Evolutionary conservation across 2,888 invertebrate species (phyloP).

Genomic region (Rotaria macrura): DNA sequence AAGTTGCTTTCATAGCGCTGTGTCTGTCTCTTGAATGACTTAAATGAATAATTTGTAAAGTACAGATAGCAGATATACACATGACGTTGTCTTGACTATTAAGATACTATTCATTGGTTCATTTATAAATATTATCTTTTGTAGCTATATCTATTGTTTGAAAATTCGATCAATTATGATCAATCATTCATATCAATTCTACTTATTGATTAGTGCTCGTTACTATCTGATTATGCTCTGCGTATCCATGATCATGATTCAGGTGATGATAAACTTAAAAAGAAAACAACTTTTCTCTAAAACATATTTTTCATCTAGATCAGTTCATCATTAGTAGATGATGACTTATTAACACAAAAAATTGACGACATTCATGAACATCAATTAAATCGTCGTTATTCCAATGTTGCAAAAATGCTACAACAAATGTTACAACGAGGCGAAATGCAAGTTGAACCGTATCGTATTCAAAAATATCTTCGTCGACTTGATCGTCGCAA

Average conservation of each 20-base stretch:
- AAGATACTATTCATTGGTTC: no score
- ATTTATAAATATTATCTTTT: no score
- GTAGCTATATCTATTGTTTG: no score
- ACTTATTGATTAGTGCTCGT: neutral
- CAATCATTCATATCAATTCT: neutral
- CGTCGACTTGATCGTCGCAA: neutral
- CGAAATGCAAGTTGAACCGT: neutral
- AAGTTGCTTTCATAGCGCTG: no score
- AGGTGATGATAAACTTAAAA: neutral
- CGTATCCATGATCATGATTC: neutral
- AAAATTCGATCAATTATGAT: neutral
- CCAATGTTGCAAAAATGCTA: neutral
- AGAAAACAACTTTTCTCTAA: neutral
- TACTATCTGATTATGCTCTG: neutral
- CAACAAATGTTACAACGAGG: neutral
- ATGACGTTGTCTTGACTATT: no score
- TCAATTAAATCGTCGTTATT: conserved; percentile 3
- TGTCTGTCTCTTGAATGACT: no score
- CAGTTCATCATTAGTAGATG: neutral
- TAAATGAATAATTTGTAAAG: no score
- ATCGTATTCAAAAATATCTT: neutral
- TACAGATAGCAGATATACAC: no score
- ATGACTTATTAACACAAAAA: neutral
- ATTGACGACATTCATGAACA: neutral
- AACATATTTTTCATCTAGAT: neutral